Evolutionary conservation across 2,113 vertebrate genomes (phyloP).

Genomic region (Hemichromis elongatus): DNA sequence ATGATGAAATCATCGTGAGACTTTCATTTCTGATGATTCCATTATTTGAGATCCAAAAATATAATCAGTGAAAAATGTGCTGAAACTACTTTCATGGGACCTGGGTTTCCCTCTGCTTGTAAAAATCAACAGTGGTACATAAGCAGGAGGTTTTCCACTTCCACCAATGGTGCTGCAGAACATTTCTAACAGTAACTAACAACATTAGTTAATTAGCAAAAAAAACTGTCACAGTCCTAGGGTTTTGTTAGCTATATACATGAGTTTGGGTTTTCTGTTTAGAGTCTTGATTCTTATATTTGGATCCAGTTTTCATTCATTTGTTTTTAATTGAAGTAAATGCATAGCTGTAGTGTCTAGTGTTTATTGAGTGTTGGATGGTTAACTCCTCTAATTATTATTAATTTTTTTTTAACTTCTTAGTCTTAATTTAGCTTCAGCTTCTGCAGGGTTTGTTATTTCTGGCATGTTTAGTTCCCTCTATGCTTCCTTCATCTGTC

Average conservation of each 20-base stretch:
- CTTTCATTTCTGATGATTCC: constrained; percentile 10
- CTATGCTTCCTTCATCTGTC: background rate
- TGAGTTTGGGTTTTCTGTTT: background rate
- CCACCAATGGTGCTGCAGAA: background rate
- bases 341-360: background rate
- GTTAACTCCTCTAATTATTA: background rate
- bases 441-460: background rate
- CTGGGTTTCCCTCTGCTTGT: background rate
- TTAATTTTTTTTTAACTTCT: background rate
- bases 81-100: background rate
- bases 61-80: background rate
- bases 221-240: rapidly evolving
- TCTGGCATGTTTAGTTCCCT: background rate
- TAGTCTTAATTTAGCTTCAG: background rate
- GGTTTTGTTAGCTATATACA: background rate
- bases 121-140: background rate
- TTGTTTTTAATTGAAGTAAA: background rate
- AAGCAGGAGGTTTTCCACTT: background rate
- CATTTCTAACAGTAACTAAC: too few species aligned
- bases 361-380: background rate
- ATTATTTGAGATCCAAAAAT: constrained; percentile 19
- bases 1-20: constrained; percentile 6
- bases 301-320: background rate
- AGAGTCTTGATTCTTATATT: background rate
- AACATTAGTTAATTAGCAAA: background rate